Base-by-base conservation (phyloP, 2,113 vertebrate species). In the Petroica traversi region DNA sequence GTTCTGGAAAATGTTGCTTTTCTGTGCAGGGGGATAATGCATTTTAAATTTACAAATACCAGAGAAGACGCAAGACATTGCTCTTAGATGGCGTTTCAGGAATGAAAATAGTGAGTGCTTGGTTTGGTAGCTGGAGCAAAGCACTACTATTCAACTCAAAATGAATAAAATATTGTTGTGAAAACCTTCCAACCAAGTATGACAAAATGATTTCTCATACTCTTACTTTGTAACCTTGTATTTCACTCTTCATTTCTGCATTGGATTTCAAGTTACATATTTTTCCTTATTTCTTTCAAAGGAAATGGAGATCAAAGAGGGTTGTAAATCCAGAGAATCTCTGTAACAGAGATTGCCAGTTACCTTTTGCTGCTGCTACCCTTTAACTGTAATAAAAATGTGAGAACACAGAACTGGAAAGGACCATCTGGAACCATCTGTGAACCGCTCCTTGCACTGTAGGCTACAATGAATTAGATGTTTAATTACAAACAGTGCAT, bases 391-490 rank as follows among this genome's bases (percentile, higher is more conserved):
- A 92, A 95, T 22, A 86, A 85, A 97, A 97, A 92, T 4, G 41
- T 86, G 73, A 91, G 83, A 97, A 97, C 46, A 95, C 72, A 88
- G 63, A 86, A 95, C 92, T 95, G 88, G 90, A 95, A 94, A 94
- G 95, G 95, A 97, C 94, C 96, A 96, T 97, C 95, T 96, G 94
- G 91, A 95, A 93, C 94, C 95, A 96, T 97, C 96, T 95, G 95
- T 94, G 88, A 95, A 88, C 85, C 0, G 5, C 91, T 97, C 88
- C 72, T 92, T 28, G 0, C 96, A 63, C 95, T 73, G 88, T 88
- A 94, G 92, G 91, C 91, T 95, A 93, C 96, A 94, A 93, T 92
- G 85, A 95, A 95, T 96, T 92, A 84, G 88, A 94, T 91, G 72
- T 95, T 94, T 96, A 95, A 95, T 97, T 92, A 76, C 91, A 94